phyloP scores from a whole-genome alignment of 1,140 invertebrate species.

The Cydia splendana region DNA sequence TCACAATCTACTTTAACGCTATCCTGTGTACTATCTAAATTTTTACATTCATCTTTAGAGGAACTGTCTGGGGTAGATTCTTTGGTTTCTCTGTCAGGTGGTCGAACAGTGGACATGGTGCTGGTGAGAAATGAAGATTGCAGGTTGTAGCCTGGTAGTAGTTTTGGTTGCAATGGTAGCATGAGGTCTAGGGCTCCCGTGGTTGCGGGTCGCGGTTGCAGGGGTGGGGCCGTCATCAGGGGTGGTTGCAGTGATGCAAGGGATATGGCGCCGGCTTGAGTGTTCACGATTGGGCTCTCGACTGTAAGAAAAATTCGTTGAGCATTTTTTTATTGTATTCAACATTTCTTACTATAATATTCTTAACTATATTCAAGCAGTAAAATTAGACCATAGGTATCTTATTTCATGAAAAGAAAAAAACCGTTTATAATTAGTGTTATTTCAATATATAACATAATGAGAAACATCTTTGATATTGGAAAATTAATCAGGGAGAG shows the following conservation, averaged over 20 bases:
- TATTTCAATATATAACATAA: no score
- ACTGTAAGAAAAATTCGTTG: slow-evolving; percentile 58
- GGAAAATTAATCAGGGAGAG: neutral
- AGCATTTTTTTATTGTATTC: slow-evolving; percentile 1
- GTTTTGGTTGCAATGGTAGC: slow-evolving; percentile 83
- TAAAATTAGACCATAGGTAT: neutral
- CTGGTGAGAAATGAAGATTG: slow-evolving; percentile 71
- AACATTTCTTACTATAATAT: neutral
- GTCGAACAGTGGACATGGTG: slow-evolving; percentile 72
- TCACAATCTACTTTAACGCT: slow-evolving; percentile 52
- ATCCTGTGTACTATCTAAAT: slow-evolving; percentile 53
- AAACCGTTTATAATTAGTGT: no score
- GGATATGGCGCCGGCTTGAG: slow-evolving; percentile 73
- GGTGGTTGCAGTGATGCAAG: slow-evolving; percentile 75
- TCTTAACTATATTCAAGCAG: neutral
- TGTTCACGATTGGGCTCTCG: slow-evolving; percentile 74
- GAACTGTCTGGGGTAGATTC: slow-evolving; percentile 57
- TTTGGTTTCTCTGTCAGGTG: slow-evolving; percentile 63
- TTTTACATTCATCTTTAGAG: slow-evolving; percentile 49
- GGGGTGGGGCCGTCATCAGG: slow-evolving; percentile 76
- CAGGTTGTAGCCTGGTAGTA: slow-evolving; percentile 78
- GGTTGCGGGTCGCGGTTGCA: slow-evolving; percentile 84
- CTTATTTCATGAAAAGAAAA: no score
- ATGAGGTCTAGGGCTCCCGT: slow-evolving; percentile 83
- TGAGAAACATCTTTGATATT: neutral